Evolutionary conservation across 2,888 invertebrate species (phyloP).

Genomic region (Tortrix viridana): DNA sequence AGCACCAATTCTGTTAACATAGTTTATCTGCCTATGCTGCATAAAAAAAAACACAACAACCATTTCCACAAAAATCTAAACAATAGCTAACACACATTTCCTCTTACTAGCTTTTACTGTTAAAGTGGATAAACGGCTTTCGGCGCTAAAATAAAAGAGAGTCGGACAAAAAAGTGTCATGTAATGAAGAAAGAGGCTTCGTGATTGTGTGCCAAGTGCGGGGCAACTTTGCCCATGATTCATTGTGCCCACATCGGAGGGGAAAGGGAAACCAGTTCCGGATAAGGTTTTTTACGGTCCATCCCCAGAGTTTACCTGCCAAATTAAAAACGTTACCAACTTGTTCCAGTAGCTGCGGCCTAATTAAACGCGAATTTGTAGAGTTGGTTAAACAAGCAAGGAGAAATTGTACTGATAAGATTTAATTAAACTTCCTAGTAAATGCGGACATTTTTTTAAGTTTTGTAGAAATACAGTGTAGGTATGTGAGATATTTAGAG

Average conservation of each 20-base stretch:
- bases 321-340: slow-evolving; percentile 34
- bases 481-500: no score
- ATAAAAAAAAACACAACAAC: slow-evolving; percentile 6
- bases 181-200: slow-evolving; percentile 58
- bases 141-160: slow-evolving; percentile 49
- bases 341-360: slow-evolving; percentile 12
- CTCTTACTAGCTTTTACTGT: slow-evolving; percentile 43
- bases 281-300: slow-evolving; percentile 36
- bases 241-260: slow-evolving; percentile 51
- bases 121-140: slow-evolving; percentile 53
- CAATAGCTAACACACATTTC: slow-evolving; percentile 45
- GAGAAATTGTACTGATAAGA: no score
- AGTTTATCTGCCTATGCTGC: neutral
- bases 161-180: slow-evolving; percentile 50
- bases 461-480: no score
- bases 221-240: slow-evolving; percentile 57
- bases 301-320: slow-evolving; percentile 28
- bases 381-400: slow-evolving; percentile 1
- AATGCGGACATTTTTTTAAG: no score
- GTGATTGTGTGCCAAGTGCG: slow-evolving; percentile 59
- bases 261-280: slow-evolving; percentile 36
- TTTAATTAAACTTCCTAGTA: no score
- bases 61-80: slow-evolving; percentile 32
- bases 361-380: slow-evolving; percentile 22
- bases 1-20: no score